Base-by-base conservation (phyloP, 2,113 vertebrate genomes). In the Calidris pugnax region DNA sequence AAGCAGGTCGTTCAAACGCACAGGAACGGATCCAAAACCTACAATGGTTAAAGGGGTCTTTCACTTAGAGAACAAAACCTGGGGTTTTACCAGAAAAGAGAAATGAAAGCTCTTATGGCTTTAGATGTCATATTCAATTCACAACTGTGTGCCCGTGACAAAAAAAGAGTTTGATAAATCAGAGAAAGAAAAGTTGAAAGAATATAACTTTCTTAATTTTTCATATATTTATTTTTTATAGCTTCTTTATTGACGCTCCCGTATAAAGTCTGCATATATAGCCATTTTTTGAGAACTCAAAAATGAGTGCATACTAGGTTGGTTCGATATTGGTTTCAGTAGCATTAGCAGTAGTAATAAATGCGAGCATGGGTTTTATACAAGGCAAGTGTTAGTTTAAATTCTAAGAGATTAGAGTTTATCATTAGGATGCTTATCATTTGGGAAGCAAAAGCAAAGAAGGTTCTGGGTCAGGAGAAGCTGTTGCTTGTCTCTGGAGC, bases 271-370 rank as follows among this genome's bases (percentile, higher is more conserved):
- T 68, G 39, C 21, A 32, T 47, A 47, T 39, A 27, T 30, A 76
- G 47, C 20, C 15, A 47, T 75, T 78, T 84, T 78, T 28, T 63
- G 35, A 75, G 22, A 89, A 71, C 21, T 77, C 50, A 32, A 14
- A 76, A 55, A 9, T n/a, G 5, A 84, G 10, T 67, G 43, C 0
- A 0, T 43, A 30, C 19, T 41, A 5, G 43, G 26, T 23, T 59
- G 1, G 5, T 74, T 87, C 37, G 50, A 4, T 78, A 57, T 22
- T 68, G 51, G 2, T 63, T 85, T 91, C 43, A 59, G 16, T n/a
- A 50, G 33, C 5, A 41, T 24, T 48, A 64, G 8, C 37, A 57
- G 7, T 14, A 87, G 21, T 23, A 59, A 2, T 30, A 62, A 73
- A 50, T 47, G 30, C 63, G 14, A 78, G 12, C 23, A 55, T 23